Conservation (phyloP, 2,113 vertebrate genomes). For the Protobothrops flavoviridis region DNA sequence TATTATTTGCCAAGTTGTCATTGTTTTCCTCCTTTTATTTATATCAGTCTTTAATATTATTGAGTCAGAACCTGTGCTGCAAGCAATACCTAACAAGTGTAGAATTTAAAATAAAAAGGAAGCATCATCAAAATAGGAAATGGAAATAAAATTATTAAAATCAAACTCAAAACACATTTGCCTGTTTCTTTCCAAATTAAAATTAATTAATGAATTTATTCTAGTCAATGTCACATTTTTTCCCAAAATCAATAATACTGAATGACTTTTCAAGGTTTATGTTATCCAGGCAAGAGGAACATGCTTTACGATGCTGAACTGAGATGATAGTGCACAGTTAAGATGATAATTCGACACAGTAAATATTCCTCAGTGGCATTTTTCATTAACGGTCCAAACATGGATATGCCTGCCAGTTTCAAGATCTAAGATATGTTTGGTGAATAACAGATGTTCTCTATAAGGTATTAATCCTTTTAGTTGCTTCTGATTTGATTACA, state of each 20-base stretch:
- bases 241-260: conserved; percentile 7
- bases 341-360: background rate
- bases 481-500: conserved; percentile 50
- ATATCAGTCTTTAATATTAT: background rate
- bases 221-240: background rate
- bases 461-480: conserved; percentile 52
- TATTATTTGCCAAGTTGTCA: conserved; percentile 37
- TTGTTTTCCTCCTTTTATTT: background rate
- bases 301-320: background rate
- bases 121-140: background rate
- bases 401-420: conserved; percentile 49
- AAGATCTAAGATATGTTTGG: conserved; percentile 42
- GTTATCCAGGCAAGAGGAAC: background rate
- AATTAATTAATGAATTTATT: background rate
- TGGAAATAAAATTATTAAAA: background rate
- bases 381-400: background rate
- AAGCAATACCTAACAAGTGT: background rate
- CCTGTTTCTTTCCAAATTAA: background rate
- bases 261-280: background rate
- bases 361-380: conserved; percentile 18
- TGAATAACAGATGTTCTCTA: conserved; percentile 51
- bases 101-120: background rate
- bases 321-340: background rate
- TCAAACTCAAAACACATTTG: conserved; percentile 31
- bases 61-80: background rate